A percentile compares a stretch with the other conserved stretches of the same genome.
phyloP scores from a whole-genome alignment of 2,113 vertebrate species.

The Poeciliopsis turrubarensis region DNA sequence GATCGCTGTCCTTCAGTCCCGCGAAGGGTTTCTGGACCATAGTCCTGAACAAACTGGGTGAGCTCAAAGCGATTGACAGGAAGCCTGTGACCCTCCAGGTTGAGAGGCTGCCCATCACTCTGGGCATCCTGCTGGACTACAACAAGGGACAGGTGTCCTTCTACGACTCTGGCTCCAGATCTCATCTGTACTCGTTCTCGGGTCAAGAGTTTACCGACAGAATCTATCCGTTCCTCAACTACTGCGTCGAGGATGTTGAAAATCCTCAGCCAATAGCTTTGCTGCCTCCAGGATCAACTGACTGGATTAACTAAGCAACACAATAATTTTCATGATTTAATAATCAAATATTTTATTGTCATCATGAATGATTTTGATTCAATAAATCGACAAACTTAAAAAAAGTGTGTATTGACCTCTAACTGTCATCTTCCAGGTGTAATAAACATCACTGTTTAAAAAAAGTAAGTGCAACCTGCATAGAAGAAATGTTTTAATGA shows the following conservation, averaged over 20 bases:
- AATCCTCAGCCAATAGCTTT: slow-evolving; percentile 22
- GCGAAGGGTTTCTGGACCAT: slow-evolving; percentile 56
- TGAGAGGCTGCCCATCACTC: not conserved
- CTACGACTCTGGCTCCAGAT: slow-evolving; percentile 42
- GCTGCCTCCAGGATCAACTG: slow-evolving; percentile 15
- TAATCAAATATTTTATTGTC: not conserved
- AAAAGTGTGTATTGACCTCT: not conserved
- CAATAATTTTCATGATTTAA: not conserved
- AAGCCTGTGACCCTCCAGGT: rapidly evolving
- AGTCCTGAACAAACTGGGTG: slow-evolving; percentile 23
- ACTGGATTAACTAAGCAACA: slow-evolving; percentile 53
- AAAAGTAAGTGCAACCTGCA: not conserved
- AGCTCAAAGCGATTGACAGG: not conserved
- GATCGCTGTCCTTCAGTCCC: not conserved
- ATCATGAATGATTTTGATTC: not conserved
- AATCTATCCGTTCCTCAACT: slow-evolving; percentile 60
- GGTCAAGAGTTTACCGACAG: slow-evolving; percentile 23
- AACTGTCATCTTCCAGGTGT: not conserved
- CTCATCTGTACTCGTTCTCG: slow-evolving; percentile 49
- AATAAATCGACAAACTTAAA: slow-evolving; percentile 14
- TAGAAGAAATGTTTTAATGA: not conserved
- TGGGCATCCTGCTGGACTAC: slow-evolving; percentile 67
- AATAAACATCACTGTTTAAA: not conserved
- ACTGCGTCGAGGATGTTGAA: slow-evolving; percentile 43
- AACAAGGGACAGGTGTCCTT: slow-evolving; percentile 48